phyloP scores from a whole-genome alignment of 2,888 invertebrate species.

The Tetragonula carbonaria region DNA sequence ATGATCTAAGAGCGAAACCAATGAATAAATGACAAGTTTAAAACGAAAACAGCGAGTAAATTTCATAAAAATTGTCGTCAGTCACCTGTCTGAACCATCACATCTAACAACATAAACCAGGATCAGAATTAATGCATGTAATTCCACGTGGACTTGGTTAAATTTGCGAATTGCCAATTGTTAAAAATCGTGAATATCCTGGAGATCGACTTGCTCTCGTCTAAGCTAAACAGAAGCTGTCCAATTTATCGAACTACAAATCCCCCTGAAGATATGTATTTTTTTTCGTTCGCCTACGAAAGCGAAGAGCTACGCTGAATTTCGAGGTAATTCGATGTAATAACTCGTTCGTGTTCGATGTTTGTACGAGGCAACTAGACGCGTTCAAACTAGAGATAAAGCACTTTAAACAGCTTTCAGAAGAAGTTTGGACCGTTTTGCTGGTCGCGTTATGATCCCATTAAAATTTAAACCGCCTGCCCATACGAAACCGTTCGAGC shows the following conservation, averaged over 20 bases:
- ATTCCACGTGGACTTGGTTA: constrained; percentile 8
- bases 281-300: background rate
- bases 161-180: background rate
- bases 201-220: constrained; percentile 22
- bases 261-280: background rate
- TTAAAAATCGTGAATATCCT: constrained; percentile 22
- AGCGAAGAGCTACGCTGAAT: too few species aligned
- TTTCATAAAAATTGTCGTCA: constrained; percentile 44
- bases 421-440: background rate
- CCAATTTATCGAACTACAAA: background rate
- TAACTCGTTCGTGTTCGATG: too few species aligned
- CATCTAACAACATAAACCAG: constrained; percentile 26
- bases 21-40: too few species aligned
- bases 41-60: background rate
- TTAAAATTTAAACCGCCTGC: constrained; percentile 15
- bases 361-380: background rate
- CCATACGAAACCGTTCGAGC: constrained; percentile 9
- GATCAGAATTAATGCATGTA: constrained; percentile 31
- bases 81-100: background rate
- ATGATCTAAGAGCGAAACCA: too few species aligned
- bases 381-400: background rate
- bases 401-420: background rate
- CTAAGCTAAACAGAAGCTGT: constrained; percentile 23
- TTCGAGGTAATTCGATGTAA: too few species aligned
- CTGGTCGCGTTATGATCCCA: constrained; percentile 30